Evolutionary conservation across 1,140 invertebrate genomes (phyloP), one percentile per base, ranked within the genome.

Genomic region (Drosophila ficusphila): DNA sequence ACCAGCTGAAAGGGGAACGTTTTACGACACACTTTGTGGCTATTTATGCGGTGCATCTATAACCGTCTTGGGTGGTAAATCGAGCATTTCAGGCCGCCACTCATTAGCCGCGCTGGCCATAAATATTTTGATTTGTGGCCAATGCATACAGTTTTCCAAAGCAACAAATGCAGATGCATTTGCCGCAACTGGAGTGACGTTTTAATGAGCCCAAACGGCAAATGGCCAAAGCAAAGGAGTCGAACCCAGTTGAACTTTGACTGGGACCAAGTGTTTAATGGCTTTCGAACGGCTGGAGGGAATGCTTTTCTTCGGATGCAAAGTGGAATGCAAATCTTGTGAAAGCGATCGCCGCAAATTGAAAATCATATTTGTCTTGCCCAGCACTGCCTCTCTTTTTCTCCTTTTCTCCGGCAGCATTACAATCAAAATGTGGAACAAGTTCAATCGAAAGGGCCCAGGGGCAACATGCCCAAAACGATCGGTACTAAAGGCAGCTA

Each of bases 381-480:
- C 64, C 42, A 36, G 54, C 75, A 46, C 39, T 33, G 41, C 38
- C 39, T 33, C 42, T 65, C 46, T 57, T 38, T 65, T 60, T 52
- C 39, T 33, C 42, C 60, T 39, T 57, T 38, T 65, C 64, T 52
- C 54, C 60, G 49, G 58, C 75, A 75, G 72, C 82, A 78, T 76
- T 60, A 79, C 81, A 90, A 90, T 86, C 86, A 86, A 88, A 90
- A 82, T 88, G 88, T 90, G 77, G 79, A 90, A 90, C 88, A 90
- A 90, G 88, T 90, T 90, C 78, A 86, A 88, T 83, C 81, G 69
- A 74, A 85, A 86, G 67, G 74, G 74, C 86, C 81, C 36, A 71
- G 57, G 83, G 60, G 23, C 54, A 23, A 23, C 52, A 62, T 46
- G 25, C 44, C 46, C 65, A 60, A 54, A 61, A 68, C 41, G 53